phyloP scores from a whole-genome alignment of 2,797 vertebrate species.

The Enteromius anoplus region DNA sequence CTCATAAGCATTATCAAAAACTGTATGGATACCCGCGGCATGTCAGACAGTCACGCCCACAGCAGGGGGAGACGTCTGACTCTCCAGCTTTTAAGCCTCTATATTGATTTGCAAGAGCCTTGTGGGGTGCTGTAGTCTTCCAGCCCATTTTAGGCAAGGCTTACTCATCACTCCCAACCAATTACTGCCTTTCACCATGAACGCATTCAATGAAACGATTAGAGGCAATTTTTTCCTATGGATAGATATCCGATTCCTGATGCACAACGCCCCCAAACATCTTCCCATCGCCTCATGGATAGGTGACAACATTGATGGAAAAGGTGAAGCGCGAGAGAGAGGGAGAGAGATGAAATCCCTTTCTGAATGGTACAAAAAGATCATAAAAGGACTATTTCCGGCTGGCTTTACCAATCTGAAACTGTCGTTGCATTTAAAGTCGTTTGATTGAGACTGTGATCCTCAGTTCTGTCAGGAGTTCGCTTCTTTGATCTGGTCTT shows the following conservation, averaged over 20 bases:
- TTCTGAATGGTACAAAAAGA: background rate
- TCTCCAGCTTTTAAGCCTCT: slow-evolving; percentile 18
- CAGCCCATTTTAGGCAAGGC: slow-evolving; percentile 22
- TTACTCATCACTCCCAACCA: slow-evolving; percentile 28
- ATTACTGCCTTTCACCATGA: slow-evolving; percentile 44
- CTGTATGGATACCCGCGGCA: too few species aligned
- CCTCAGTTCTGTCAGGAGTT: slow-evolving; percentile 12
- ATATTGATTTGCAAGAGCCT: slow-evolving; percentile 35
- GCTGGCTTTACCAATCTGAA: background rate
- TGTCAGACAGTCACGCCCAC: background rate
- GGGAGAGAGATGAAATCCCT: slow-evolving; percentile 9
- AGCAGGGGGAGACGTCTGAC: background rate
- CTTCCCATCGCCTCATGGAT: slow-evolving; percentile 21
- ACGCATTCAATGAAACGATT: slow-evolving; percentile 43
- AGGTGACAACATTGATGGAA: slow-evolving; percentile 20
- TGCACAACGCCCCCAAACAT: slow-evolving; percentile 30
- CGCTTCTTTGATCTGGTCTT: slow-evolving; percentile 35
- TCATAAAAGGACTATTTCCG: slow-evolving; percentile 4
- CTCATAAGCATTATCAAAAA: background rate
- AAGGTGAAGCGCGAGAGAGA: slow-evolving; percentile 5
- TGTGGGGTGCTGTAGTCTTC: background rate
- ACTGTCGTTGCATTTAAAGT: background rate
- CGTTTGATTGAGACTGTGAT: background rate
- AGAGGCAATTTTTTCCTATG: slow-evolving; percentile 38
- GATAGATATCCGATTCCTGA: slow-evolving; percentile 35